phyloP scores from a whole-genome alignment of 2,797 vertebrate species.

The Etheostoma perlongum region DNA sequence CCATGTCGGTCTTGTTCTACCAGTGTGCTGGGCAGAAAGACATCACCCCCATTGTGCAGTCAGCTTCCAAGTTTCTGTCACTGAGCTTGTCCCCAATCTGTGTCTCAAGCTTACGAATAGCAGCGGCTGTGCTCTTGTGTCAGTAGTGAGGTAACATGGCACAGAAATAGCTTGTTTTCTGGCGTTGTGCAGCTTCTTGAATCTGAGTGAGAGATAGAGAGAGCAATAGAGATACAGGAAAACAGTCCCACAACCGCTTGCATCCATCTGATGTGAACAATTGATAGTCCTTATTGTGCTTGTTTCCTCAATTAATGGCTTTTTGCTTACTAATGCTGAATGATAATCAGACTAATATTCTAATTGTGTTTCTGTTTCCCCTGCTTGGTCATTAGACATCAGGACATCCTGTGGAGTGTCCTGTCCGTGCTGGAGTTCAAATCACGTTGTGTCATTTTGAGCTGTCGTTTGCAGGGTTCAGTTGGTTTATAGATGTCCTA shows the following conservation, averaged over 20 bases:
- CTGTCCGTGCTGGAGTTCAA: constrained; percentile 23
- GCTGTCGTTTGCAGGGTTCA: background rate
- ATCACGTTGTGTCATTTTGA: background rate
- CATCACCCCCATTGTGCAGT: background rate
- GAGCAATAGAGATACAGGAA: constrained; percentile 8
- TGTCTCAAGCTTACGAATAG: background rate
- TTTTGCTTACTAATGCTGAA: constrained; percentile 56
- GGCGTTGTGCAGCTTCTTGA: constrained; percentile 12
- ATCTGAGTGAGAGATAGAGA: constrained; percentile 6
- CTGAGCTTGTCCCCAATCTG: constrained; percentile 3
- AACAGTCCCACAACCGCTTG: constrained; percentile 23
- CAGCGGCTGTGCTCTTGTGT: constrained; percentile 5
- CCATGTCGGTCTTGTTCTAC: constrained; percentile 52
- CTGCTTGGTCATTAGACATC: constrained; percentile 39
- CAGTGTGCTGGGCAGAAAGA: background rate
- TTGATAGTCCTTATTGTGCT: constrained; percentile 38
- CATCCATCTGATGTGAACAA: constrained; percentile 24
- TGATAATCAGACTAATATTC: constrained; percentile 62
- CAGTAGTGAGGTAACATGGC: constrained; percentile 1
- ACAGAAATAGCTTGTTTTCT: constrained; percentile 20
- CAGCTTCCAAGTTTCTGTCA: constrained; percentile 24
- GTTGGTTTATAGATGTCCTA: background rate
- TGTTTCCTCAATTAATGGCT: constrained; percentile 45
- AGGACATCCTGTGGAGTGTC: constrained; percentile 22
- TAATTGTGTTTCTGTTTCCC: constrained; percentile 40